Evolutionary conservation across 1,140 invertebrate species (phyloP).

Genomic region (Lanistes nyassanus): DNA sequence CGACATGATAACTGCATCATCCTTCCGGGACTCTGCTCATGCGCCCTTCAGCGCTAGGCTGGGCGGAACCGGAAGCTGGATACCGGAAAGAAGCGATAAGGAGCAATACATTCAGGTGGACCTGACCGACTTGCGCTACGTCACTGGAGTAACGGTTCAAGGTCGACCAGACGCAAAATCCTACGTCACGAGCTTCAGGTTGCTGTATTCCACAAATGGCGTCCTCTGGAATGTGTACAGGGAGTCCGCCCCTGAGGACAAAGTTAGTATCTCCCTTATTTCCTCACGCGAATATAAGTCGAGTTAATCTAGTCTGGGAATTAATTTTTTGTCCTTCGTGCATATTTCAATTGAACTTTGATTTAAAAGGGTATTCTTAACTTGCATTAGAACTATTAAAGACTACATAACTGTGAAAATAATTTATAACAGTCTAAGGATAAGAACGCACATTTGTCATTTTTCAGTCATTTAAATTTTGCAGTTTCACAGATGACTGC

Average conservation of each 20-base stretch:
- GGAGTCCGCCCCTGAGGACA: slow-evolving; percentile 57
- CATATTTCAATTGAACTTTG: too few species aligned
- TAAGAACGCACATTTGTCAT: too few species aligned
- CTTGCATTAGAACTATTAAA: too few species aligned
- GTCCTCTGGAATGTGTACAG: slow-evolving; percentile 77
- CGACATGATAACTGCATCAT: slow-evolving; percentile 72
- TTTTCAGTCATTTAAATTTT: too few species aligned
- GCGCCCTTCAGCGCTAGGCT: slow-evolving; percentile 57
- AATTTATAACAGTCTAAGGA: too few species aligned
- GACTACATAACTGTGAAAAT: too few species aligned
- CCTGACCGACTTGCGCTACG: slow-evolving; percentile 77
- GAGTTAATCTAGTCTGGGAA: too few species aligned
- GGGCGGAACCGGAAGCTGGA: slow-evolving; percentile 53
- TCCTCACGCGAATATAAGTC: too few species aligned
- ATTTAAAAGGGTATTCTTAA: too few species aligned
- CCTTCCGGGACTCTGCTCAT: slow-evolving; percentile 60
- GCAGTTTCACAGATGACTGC: too few species aligned
- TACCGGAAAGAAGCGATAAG: slow-evolving; percentile 46
- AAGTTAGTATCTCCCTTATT: too few species aligned
- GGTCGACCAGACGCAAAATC: slow-evolving; percentile 52
- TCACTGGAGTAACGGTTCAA: slow-evolving; percentile 82
- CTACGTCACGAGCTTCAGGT: slow-evolving; percentile 79
- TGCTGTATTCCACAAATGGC: slow-evolving; percentile 79
- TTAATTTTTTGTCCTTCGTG: too few species aligned
- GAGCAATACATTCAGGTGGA: slow-evolving; percentile 74